Conservation (phyloP, 2,113 vertebrate species). For the Mastomys coucha region DNA sequence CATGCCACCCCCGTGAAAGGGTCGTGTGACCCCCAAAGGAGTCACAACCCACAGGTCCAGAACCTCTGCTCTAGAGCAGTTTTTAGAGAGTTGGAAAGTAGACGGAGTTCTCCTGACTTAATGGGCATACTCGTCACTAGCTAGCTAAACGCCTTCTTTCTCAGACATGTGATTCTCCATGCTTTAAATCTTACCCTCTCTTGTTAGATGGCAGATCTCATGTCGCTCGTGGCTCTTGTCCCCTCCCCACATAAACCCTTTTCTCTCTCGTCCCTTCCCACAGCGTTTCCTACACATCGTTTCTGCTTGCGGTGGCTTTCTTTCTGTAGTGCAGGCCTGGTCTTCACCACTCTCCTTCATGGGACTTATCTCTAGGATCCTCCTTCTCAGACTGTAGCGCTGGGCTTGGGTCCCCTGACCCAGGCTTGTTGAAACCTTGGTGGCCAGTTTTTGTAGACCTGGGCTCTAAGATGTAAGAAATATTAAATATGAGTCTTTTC, state of each 20-base stretch:
- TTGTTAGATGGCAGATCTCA: neutral
- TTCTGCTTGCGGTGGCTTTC: neutral
- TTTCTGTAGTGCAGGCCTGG: neutral
- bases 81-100: neutral
- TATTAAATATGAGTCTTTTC: neutral
- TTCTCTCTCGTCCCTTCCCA: neutral
- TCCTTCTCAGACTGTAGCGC: neutral
- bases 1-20: neutral
- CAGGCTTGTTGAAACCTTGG: neutral
- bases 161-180: neutral
- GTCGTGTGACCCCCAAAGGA: neutral
- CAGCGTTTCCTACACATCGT: no score
- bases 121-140: neutral
- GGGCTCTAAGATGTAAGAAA: neutral
- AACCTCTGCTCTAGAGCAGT: neutral
- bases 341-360: neutral
- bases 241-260: rapidly evolving
- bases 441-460: neutral
- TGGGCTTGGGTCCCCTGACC: no score
- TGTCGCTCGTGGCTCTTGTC: neutral
- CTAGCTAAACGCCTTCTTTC: neutral
- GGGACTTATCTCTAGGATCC: neutral
- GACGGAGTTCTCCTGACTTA: neutral
- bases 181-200: neutral
- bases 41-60: neutral